Evolutionary conservation across 2,888 invertebrate genomes (phyloP).

Genomic region (Drosophila paramelanica): DNA sequence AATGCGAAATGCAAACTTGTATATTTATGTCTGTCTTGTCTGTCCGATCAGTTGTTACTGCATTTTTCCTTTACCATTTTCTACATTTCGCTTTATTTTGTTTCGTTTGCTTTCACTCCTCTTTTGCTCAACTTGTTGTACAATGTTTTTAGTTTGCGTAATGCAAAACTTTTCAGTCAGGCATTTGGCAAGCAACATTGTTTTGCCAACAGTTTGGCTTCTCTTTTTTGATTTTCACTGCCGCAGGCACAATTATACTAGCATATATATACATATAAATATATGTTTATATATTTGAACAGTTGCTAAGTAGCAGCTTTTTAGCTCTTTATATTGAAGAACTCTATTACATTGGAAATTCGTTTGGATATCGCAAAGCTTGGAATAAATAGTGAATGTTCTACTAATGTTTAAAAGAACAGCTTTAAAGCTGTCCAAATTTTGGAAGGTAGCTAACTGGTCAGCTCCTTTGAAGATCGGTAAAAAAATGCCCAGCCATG

Average conservation of each 20-base stretch:
- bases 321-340: too few species aligned
- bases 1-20: constrained; percentile 53
- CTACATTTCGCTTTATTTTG: constrained; percentile 12
- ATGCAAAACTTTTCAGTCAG: constrained; percentile 32
- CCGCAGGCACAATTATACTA: neutral
- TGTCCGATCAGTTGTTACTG: constrained; percentile 34
- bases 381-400: too few species aligned
- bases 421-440: too few species aligned
- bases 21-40: constrained; percentile 58
- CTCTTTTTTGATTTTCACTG: constrained; percentile 11
- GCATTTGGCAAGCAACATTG: constrained; percentile 33
- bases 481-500: too few species aligned
- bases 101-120: constrained; percentile 15
- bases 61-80: constrained; percentile 36
- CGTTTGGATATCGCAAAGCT: too few species aligned
- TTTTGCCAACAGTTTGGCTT: constrained; percentile 28
- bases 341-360: too few species aligned
- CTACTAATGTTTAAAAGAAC: too few species aligned
- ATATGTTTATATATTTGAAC: constrained; percentile 2
- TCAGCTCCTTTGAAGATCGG: too few species aligned
- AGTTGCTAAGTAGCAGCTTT: constrained; percentile 15
- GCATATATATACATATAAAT: constrained; percentile 10
- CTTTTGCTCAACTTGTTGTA: constrained; percentile 30
- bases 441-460: too few species aligned
- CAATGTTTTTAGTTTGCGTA: constrained; percentile 25